Conservation (phyloP, 2,888 invertebrate species). For the Limenitis camilla region DNA sequence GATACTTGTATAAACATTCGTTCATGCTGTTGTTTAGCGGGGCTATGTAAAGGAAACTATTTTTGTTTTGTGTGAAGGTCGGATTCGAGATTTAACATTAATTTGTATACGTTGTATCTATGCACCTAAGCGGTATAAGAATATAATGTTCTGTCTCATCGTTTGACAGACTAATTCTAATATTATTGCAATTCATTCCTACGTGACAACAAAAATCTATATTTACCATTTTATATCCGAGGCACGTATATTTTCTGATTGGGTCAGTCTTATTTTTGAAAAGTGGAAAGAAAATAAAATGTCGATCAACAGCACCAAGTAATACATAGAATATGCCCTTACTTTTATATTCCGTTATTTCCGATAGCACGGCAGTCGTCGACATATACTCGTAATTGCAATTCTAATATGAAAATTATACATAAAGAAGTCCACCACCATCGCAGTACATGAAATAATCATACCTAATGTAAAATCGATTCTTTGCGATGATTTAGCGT, state of each 20-base stretch:
- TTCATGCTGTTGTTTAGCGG: conserved; percentile 18
- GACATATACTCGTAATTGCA: too few species aligned
- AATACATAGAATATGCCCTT: too few species aligned
- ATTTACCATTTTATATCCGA: conserved; percentile 4
- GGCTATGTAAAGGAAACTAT: conserved; percentile 24
- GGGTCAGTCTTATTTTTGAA: too few species aligned
- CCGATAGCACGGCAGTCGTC: too few species aligned
- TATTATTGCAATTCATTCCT: conserved; percentile 18
- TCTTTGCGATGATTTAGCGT: too few species aligned
- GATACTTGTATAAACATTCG: conserved; percentile 14
- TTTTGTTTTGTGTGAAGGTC: conserved; percentile 27
- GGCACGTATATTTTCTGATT: too few species aligned
- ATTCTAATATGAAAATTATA: too few species aligned
- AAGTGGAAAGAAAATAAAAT: background rate
- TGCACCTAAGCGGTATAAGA: conserved; percentile 2
- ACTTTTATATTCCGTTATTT: too few species aligned
- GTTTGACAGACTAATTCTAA: conserved; percentile 14
- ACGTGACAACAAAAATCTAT: conserved; percentile 6
- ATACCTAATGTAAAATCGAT: too few species aligned
- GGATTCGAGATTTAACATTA: conserved; percentile 14
- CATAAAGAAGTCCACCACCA: too few species aligned
- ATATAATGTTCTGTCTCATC: conserved; percentile 7
- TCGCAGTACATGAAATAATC: too few species aligned
- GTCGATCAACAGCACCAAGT: too few species aligned
- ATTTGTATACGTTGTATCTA: conserved; percentile 6